phyloP scores from a whole-genome alignment of 2,888 invertebrate species.

The Leucania comma region DNA sequence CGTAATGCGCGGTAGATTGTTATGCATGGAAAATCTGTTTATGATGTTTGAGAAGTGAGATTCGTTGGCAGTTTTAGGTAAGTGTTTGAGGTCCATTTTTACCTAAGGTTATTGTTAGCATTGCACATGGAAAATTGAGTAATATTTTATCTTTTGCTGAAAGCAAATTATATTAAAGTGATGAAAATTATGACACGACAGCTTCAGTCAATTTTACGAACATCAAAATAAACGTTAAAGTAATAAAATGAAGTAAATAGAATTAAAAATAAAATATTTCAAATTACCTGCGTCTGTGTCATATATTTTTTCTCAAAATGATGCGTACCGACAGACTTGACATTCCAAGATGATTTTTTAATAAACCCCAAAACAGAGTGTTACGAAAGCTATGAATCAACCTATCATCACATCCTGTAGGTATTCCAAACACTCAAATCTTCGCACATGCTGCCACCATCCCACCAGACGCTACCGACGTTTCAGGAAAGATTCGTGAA shows the following conservation, averaged over 20 bases:
- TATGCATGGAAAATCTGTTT: slow-evolving; percentile 67
- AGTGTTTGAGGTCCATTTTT: slow-evolving; percentile 16
- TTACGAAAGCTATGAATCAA: slow-evolving; percentile 63
- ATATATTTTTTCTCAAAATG: no score
- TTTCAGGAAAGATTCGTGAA: slow-evolving; percentile 75
- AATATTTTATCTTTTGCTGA: background rate
- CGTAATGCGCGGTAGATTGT: slow-evolving; percentile 65
- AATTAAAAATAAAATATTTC: no score
- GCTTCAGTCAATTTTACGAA: no score
- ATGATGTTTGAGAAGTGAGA: slow-evolving; percentile 53
- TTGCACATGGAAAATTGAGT: background rate
- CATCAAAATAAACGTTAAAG: no score
- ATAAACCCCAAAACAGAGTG: slow-evolving; percentile 29
- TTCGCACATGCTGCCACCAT: slow-evolving; percentile 74
- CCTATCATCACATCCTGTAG: slow-evolving; percentile 75
- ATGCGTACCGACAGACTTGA: slow-evolving; percentile 4
- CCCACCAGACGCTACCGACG: slow-evolving; percentile 65
- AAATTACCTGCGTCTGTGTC: no score
- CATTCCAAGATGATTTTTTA: slow-evolving; percentile 36
- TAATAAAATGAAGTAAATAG: no score
- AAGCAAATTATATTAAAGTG: background rate
- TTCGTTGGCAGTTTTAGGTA: slow-evolving; percentile 40
- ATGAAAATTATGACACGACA: no score
- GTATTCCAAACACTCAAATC: slow-evolving; percentile 65
- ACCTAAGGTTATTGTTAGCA: background rate